Base-by-base conservation (phyloP, 2,113 vertebrate genomes). In the Forbesichthys papilliferus region DNA sequence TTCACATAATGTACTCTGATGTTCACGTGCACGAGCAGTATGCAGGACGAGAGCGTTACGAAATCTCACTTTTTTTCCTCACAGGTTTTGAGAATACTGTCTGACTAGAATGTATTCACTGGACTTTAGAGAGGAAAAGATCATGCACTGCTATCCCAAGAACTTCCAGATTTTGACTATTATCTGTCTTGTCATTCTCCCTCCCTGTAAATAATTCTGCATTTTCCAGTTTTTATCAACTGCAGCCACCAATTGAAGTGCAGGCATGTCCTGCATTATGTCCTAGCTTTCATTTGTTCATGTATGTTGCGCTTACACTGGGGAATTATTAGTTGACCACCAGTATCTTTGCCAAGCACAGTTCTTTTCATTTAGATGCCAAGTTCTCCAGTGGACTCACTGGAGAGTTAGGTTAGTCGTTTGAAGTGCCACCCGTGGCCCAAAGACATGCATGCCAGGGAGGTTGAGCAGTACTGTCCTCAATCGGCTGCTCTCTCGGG, bases 371-470 rank as follows among this genome's bases (percentile, higher is more conserved):
- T 80, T 81, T 71, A 68, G 58, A 64, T 81, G 82, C 86, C 84
- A 86, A 83, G 83, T 80, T 81, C 80, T 42, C 73, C 74, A 77
- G 13, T 3, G 84, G 69, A 73, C 78, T 79, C 71, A 67, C 71
- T 66, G 47, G 71, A 79, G 74, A 78, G 47, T 16, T 33, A 47
- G 75, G 62, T 62, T 60, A 71, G 73, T 61, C 68, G 84, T 87
- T 90, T 89, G 89, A 90, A 86, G 84, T 88, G 71, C 82, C 77
- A 78, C 87, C 74, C 82, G 48, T 89, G 82, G 86, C 87, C 85
- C 78, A 14, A 12, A 87, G 86, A 82, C 81, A 86, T 80, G 84
- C 81, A 86, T 80, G 36, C 63, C 84, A 84, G 77, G 79, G 48
- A 53, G 80, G 78, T 71, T 79, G 84, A 77, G 74, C 73, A 74